Conservation (phyloP, 1,140 invertebrate genomes). For the Leucophenga varia region DNA sequence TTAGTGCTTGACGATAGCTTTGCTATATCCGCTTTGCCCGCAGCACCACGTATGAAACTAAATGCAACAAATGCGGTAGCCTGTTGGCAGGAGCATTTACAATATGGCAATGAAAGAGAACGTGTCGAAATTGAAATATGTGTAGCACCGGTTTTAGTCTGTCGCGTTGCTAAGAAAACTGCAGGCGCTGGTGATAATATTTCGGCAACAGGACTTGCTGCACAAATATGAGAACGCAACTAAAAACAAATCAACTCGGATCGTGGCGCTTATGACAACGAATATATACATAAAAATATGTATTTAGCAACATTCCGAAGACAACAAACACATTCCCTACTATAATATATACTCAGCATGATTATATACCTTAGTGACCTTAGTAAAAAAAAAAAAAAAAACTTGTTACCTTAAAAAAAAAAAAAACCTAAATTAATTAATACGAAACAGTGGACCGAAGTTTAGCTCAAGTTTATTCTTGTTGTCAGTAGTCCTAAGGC, state of each 20-base stretch:
- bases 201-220: constrained; percentile 77
- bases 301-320: constrained; percentile 1
- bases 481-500: constrained; percentile 37
- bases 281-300: constrained; percentile 23
- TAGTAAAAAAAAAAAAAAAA: constrained; percentile 27
- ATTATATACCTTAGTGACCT: constrained; percentile 51
- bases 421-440: constrained; percentile 17
- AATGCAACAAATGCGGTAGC: constrained; percentile 74
- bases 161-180: constrained; percentile 78
- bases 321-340: constrained; percentile 23
- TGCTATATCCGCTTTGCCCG: constrained; percentile 63
- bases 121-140: constrained; percentile 68
- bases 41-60: constrained; percentile 61
- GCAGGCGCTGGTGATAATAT: constrained; percentile 89
- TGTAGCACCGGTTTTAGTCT: constrained; percentile 82
- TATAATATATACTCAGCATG: constrained; percentile 30
- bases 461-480: constrained; percentile 13
- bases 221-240: constrained; percentile 63
- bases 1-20: constrained; percentile 86
- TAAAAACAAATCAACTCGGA: constrained; percentile 2
- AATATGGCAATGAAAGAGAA: constrained; percentile 45
- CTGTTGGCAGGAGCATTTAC: constrained; percentile 75
- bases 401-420: constrained; percentile 37
- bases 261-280: constrained; percentile 7
- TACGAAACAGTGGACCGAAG: constrained; percentile 31